Base-by-base conservation (phyloP, 2,797 vertebrate species). In the Cuculus canorus region DNA sequence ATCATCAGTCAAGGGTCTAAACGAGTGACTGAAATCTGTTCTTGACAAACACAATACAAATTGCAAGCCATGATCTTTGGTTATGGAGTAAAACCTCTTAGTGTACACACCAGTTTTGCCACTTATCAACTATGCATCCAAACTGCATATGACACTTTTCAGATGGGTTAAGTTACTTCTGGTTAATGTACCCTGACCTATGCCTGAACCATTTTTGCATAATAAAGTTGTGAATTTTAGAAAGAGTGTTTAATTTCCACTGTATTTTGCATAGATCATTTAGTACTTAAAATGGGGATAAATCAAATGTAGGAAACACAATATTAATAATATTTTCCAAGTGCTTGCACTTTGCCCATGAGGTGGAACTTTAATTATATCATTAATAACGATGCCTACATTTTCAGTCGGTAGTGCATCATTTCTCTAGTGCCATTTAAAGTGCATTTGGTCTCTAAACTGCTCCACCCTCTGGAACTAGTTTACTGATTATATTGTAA, bases 341-440 rank as follows among this genome's bases (percentile, higher is more conserved):
- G 45, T 64, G 90, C 88, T 78, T 94, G 69, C 90, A 77, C 76
- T 96, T 94, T 94, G 93, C 73, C 91, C 96, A 95, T 91, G 95
- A 92, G 82, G 95, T 93, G 80, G 84, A 96, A 96, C 88, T 82
- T 97, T 97, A 98, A 97, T 98, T 97, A 95, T 65, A 94, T 59
- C 96, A 94, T 98, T 97, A 98, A 97, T 97, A 97, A 97, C 15
- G 54, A 93, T 91, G 90, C 66, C 92, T 89, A 85, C 84, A 90
- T 93, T 95, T 96, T 92, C 68, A 91, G 88, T 66, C 41, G 48
- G 73, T 50, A 92, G 82, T 87, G 81, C 68, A 94, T 92, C 77
- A 80, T 94, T 96, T 94, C 84, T 95, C 66, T 94, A 82, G 76
- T 95, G 95, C 84, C 86, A 96, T 77, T 97, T 97, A 96, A 94